phyloP scores from a whole-genome alignment of 2,888 invertebrate species.

The Vandiemenella viatica region DNA sequence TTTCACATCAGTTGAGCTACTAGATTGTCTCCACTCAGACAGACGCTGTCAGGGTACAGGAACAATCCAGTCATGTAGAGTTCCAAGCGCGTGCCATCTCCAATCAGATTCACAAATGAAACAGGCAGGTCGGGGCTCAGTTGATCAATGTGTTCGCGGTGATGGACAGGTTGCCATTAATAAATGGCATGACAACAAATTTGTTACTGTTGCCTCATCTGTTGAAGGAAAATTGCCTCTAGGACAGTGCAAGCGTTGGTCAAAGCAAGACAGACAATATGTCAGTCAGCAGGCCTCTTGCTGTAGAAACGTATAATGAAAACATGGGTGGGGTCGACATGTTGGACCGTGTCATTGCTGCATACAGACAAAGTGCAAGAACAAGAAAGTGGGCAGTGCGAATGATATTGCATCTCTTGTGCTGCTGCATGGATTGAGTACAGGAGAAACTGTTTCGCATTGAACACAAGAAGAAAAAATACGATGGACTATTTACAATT shows the following conservation, averaged over 20 bases:
- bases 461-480: no score
- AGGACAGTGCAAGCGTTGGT: conserved; percentile 7
- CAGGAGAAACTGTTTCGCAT: no score
- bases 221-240: conserved; percentile 5
- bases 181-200: conserved; percentile 12
- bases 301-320: conserved; percentile 11
- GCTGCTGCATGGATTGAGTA: no score
- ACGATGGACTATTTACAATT: no score
- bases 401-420: no score
- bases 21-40: not conserved
- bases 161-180: conserved; percentile 6
- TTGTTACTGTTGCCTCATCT: conserved; percentile 7
- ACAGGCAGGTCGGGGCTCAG: conserved; percentile 1
- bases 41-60: conserved; percentile 1
- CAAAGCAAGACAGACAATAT: conserved; percentile 11
- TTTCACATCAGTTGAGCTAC: conserved; percentile 9
- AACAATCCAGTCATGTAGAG: conserved; percentile 6
- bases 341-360: no score
- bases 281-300: conserved; percentile 8
- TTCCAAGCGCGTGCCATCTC: not conserved
- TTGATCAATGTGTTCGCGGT: not conserved
- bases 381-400: no score
- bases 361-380: no score
- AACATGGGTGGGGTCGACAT: conserved; percentile 14
- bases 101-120: conserved; percentile 2